Percentiles rank a stretch among this genome's conserved stretches.
Conservation (phyloP, 2,888 invertebrate genomes). For the Erebia palarica region DNA sequence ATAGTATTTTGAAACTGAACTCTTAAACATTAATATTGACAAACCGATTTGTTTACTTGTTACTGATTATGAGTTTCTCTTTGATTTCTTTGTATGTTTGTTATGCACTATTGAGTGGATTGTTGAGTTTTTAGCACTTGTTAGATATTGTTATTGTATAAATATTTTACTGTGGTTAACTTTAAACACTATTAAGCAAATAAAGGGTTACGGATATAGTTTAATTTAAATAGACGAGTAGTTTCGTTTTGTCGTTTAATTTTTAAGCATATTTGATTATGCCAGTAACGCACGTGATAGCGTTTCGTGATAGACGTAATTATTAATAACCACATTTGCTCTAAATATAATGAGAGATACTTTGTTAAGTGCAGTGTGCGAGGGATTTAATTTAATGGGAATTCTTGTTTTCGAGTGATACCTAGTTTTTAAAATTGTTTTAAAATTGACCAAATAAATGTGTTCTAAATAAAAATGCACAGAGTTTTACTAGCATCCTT, state of each 20-base stretch:
- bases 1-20: conserved; percentile 18
- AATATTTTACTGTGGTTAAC: conserved; percentile 63
- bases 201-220: conserved; percentile 74
- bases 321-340: conserved; percentile 48
- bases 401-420: conserved; percentile 73
- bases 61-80: conserved; percentile 36
- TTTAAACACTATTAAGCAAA: conserved; percentile 53
- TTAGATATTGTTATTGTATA: conserved; percentile 67
- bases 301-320: conserved; percentile 72
- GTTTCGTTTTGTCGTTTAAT: conserved; percentile 60
- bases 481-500: conserved; percentile 37
- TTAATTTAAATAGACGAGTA: conserved; percentile 54
- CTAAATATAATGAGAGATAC: conserved; percentile 39
- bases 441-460: conserved; percentile 81
- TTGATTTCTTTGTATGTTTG: conserved; percentile 58
- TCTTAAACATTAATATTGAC: conserved; percentile 30
- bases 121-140: conserved; percentile 69
- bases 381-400: conserved; percentile 43
- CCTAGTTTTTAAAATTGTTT: conserved; percentile 72
- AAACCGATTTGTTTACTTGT: conserved; percentile 35
- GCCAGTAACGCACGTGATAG: conserved; percentile 78
- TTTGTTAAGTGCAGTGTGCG: conserved; percentile 45
- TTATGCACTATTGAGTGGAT: conserved; percentile 72
- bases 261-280: conserved; percentile 71
- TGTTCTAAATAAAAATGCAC: conserved; percentile 71